Evolutionary conservation across 2,113 vertebrate genomes (phyloP).

Genomic region (Carlito syrichta): DNA sequence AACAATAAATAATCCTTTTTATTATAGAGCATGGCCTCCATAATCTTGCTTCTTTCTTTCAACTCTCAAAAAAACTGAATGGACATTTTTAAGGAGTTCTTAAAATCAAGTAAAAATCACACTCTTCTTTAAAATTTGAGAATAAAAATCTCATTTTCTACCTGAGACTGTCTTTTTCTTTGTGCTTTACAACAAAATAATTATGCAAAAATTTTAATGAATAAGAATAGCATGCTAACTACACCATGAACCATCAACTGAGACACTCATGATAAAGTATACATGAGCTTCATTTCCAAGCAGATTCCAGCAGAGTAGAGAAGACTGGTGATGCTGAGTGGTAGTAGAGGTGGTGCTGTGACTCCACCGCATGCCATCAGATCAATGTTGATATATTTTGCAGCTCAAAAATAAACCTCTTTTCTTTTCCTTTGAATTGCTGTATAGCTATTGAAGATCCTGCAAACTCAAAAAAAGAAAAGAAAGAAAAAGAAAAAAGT

Average conservation of each 20-base stretch:
- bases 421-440: neutral
- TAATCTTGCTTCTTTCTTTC: neutral
- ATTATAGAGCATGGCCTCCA: neutral
- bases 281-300: neutral
- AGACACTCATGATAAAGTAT: neutral
- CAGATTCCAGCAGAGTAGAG: neutral
- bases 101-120: neutral
- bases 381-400: neutral
- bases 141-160: neutral
- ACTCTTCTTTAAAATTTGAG: neutral
- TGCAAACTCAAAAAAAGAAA: neutral
- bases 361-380: neutral
- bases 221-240: neutral
- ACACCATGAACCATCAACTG: neutral
- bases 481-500: neutral
- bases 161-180: neutral
- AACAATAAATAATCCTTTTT: neutral
- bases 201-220: neutral
- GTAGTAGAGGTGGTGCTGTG: rapidly evolving
- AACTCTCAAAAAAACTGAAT: neutral
- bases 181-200: neutral
- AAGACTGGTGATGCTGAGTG: neutral
- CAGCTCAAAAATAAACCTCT: neutral
- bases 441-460: neutral
- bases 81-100: neutral